Conservation (phyloP, 2,797 vertebrate genomes). For the Esox lucius region DNA sequence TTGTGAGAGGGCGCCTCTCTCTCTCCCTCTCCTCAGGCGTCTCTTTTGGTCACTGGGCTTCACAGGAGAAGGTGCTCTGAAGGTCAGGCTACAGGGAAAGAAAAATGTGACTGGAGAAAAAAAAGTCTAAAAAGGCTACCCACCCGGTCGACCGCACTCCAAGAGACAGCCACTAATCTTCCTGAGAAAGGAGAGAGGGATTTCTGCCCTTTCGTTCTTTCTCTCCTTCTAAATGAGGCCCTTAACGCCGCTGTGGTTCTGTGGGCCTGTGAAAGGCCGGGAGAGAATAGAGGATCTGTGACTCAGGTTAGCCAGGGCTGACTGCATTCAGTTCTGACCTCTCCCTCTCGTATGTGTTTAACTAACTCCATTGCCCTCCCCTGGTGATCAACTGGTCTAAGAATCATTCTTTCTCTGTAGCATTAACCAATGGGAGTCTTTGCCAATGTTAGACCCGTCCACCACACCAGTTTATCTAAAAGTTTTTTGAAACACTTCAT, state of each 20-base stretch:
- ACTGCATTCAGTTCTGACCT: conserved; percentile 52
- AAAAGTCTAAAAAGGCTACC: conserved; percentile 48
- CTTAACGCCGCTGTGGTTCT: conserved; percentile 64
- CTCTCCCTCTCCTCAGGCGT: conserved; percentile 22
- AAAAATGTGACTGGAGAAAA: conserved; percentile 78
- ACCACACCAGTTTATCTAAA: too few species aligned
- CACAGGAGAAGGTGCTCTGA: conserved; percentile 55
- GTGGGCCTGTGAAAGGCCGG: conserved; percentile 50
- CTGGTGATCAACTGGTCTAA: conserved; percentile 32
- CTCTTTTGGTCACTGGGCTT: conserved; percentile 23
- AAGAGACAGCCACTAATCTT: conserved; percentile 82
- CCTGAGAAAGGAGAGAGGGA: conserved; percentile 74
- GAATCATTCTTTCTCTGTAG: not conserved
- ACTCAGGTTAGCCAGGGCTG: conserved; percentile 57
- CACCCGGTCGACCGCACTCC: conserved; percentile 57
- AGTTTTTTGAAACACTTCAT: too few species aligned
- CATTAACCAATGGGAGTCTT: too few species aligned
- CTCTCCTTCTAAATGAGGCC: conserved; percentile 74
- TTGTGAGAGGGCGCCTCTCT: conserved; percentile 15
- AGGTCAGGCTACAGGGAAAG: conserved; percentile 73
- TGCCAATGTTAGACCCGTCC: too few species aligned
- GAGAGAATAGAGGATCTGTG: conserved; percentile 39
- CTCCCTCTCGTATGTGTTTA: conserved; percentile 24
- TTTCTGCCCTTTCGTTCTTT: conserved; percentile 60
- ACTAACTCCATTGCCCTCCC: conserved; percentile 49